Evolutionary conservation across 1,140 invertebrate species (phyloP).

Genomic region (Archegozetes longisetosus): DNA sequence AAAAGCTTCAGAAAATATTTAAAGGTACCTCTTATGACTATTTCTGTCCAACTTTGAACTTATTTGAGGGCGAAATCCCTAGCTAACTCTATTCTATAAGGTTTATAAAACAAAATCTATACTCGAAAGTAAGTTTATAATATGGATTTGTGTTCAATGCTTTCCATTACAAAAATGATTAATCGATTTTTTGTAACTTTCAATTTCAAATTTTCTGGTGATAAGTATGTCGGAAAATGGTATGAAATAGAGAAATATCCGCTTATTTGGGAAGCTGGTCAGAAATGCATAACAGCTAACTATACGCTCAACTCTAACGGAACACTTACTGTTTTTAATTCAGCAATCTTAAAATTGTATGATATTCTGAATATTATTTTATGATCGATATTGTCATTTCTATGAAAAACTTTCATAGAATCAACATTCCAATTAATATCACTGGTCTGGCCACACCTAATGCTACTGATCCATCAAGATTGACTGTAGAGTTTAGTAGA

Average conservation of each 20-base stretch:
- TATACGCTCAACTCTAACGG: neutral
- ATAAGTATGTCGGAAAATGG: conserved; percentile 5
- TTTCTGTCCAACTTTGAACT: no score
- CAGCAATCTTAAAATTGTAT: neutral
- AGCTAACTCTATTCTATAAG: no score
- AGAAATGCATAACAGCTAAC: neutral
- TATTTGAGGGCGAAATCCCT: no score
- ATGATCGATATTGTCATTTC: neutral
- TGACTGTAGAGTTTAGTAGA: neutral
- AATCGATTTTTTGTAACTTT: no score
- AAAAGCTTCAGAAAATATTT: no score
- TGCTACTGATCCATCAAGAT: neutral
- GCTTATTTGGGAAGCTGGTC: neutral
- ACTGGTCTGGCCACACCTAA: neutral
- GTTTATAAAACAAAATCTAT: no score
- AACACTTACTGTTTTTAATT: neutral
- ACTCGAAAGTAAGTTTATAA: no score
- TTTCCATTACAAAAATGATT: no score
- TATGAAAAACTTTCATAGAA: neutral
- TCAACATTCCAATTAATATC: neutral
- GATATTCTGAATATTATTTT: neutral
- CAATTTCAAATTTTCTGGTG: no score
- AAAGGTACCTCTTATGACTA: no score
- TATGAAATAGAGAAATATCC: neutral
- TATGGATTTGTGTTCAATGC: no score